These are phyloP conservation scores for Chaetops frenatus DNA, from an alignment of 2,113 vertebrate species.

Conservation along the genomic window DNA sequence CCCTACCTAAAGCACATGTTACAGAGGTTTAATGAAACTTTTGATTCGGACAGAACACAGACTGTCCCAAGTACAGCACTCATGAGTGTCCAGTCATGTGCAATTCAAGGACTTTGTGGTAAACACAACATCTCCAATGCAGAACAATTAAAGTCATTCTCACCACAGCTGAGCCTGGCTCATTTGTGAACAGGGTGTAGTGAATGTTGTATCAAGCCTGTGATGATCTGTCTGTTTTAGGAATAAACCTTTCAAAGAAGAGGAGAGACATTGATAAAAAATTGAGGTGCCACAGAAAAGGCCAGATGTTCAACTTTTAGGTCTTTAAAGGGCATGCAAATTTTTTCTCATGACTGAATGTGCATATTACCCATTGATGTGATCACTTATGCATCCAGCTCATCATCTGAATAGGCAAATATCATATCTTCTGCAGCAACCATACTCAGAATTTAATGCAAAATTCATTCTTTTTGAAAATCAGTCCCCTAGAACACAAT, in stretches of 20 bases:
- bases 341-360: slow-evolving; percentile 52
- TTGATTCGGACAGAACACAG: not conserved
- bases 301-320: slow-evolving; percentile 62
- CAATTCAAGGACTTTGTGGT: not conserved
- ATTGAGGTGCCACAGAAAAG: slow-evolving; percentile 54
- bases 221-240: slow-evolving; percentile 15
- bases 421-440: slow-evolving; percentile 39
- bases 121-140: not conserved
- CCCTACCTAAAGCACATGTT: not conserved
- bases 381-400: slow-evolving; percentile 63
- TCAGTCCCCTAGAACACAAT: slow-evolving; percentile 54
- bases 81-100: not conserved
- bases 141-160: not conserved
- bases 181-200: not conserved
- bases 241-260: slow-evolving; percentile 23
- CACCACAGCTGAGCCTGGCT: not conserved
- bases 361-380: slow-evolving; percentile 55
- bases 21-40: not conserved
- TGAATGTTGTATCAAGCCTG: slow-evolving; percentile 11
- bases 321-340: slow-evolving; percentile 61
- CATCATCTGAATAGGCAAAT: slow-evolving; percentile 63
- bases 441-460: slow-evolving; percentile 49
- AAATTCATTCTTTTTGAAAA: slow-evolving; percentile 63
- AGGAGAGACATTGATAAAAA: slow-evolving; percentile 29
- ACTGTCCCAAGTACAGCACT: not conserved